Conservation (phyloP, 2,113 vertebrate genomes). For the Psittacus erithacus region DNA sequence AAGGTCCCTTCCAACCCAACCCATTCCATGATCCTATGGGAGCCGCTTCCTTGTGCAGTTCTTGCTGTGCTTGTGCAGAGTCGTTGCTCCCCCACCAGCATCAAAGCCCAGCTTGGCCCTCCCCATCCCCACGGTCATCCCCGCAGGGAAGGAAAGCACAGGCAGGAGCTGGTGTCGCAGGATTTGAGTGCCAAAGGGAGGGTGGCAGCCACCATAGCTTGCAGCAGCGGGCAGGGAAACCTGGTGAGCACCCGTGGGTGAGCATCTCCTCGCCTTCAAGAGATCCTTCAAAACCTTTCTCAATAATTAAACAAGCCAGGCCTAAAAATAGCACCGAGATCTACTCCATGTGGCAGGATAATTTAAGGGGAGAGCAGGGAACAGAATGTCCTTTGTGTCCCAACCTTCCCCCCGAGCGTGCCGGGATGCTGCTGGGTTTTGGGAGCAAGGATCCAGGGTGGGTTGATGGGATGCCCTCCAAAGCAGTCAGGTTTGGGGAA, state of each 20-base stretch:
- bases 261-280: not conserved
- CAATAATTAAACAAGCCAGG: conserved; percentile 61
- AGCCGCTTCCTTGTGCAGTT: fast-evolving
- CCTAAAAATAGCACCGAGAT: conserved; percentile 52
- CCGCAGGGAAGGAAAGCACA: fast-evolving
- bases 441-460: not conserved
- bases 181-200: not conserved
- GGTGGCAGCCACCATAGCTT: fast-evolving
- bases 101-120: fast-evolving
- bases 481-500: not conserved
- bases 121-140: not conserved
- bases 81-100: fast-evolving
- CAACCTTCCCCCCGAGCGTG: not conserved
- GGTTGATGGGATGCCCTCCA: not conserved
- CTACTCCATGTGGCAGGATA: conserved; percentile 20
- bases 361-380: conserved; percentile 25
- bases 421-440: not conserved
- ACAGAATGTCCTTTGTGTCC: not conserved
- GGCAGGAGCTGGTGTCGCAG: not conserved
- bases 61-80: fast-evolving
- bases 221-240: not conserved
- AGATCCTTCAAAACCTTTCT: conserved; percentile 30
- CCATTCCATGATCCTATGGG: not conserved
- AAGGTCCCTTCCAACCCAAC: not conserved
- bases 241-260: not conserved